Percentiles rank a stretch among this genome's conserved stretches.
These are phyloP conservation scores for Limnephilus marmoratus DNA, from an alignment of 2,888 invertebrate genomes.

Conservation along the genomic window DNA sequence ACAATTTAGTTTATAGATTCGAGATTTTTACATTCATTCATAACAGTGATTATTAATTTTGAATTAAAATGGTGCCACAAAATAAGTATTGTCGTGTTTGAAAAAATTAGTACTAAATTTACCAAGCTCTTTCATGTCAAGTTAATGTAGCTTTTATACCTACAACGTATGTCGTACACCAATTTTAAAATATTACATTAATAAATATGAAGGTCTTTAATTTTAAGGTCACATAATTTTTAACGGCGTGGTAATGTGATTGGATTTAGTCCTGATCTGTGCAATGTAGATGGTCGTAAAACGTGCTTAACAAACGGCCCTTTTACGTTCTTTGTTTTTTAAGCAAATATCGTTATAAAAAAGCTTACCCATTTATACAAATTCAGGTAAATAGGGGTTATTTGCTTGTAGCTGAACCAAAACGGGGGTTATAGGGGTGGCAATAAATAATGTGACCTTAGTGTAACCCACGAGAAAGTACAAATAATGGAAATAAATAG, in stretches of 20 bases:
- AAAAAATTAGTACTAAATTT: no score
- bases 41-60: no score
- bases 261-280: background rate
- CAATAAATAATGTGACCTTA: background rate
- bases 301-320: background rate
- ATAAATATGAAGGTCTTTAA: background rate
- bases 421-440: background rate
- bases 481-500: background rate
- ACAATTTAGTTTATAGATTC: no score
- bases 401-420: background rate
- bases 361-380: background rate
- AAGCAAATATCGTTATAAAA: background rate
- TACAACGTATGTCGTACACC: background rate
- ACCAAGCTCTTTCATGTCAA: no score
- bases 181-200: background rate
- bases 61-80: no score
- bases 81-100: no score
- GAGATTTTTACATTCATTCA: no score
- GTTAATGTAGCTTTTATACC: background rate
- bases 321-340: background rate
- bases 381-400: background rate
- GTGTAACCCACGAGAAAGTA: background rate
- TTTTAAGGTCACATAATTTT: background rate
- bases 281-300: background rate
- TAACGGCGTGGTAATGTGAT: background rate